Evolutionary conservation across 1,140 invertebrate genomes (phyloP).

Genomic region (Chelonus insularis): DNA sequence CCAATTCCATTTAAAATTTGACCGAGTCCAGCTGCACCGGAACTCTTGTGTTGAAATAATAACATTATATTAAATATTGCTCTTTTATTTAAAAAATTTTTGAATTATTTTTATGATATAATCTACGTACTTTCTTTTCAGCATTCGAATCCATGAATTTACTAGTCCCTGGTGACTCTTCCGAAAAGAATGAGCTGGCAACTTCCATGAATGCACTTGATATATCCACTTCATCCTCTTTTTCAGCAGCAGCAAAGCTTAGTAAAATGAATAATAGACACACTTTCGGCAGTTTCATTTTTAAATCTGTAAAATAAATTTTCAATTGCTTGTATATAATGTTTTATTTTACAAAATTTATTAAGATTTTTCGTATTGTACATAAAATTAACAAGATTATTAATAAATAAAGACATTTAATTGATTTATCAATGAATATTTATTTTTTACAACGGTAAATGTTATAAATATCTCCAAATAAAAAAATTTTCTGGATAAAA

Average conservation of each 20-base stretch:
- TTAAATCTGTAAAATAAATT: conserved; percentile 22
- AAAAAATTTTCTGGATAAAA: too few relatives aligned
- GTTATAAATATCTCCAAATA: too few relatives aligned
- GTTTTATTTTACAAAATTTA: too few relatives aligned
- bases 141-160: conserved; percentile 49
- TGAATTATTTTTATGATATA: too few relatives aligned
- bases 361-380: too few relatives aligned
- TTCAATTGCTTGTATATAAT: too few relatives aligned
- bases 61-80: background rate
- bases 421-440: too few relatives aligned
- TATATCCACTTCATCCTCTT: conserved; percentile 44
- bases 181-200: conserved; percentile 46
- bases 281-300: conserved; percentile 44
- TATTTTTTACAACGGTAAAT: too few relatives aligned
- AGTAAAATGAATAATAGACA: conserved; percentile 38
- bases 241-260: conserved; percentile 35
- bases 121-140: too few relatives aligned
- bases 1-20: conserved; percentile 58
- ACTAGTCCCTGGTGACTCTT: conserved; percentile 35
- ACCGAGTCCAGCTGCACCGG: conserved; percentile 35
- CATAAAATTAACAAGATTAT: too few relatives aligned
- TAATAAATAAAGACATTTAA: too few relatives aligned
- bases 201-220: conserved; percentile 50
- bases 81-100: background rate
- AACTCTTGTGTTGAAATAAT: background rate